Conservation (phyloP, 1,140 invertebrate species). For the Brachionus asplanchnoidis region DNA sequence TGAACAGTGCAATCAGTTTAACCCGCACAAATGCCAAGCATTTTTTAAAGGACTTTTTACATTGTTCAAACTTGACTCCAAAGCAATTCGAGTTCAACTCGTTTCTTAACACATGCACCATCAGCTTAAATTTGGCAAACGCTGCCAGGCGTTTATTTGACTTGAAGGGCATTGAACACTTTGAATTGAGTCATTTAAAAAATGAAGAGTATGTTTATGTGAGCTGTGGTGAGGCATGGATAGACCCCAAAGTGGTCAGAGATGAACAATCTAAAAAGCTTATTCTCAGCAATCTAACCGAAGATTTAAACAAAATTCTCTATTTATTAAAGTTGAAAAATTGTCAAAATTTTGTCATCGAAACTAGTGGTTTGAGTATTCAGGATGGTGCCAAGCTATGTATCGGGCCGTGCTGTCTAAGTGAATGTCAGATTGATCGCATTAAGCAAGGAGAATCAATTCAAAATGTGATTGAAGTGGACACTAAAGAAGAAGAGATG, state of each 20-base stretch:
- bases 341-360: conserved; percentile 20
- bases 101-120: conserved; percentile 55
- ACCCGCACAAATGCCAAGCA: neutral
- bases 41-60: neutral
- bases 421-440: neutral
- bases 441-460: conserved; percentile 32
- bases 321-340: conserved; percentile 38
- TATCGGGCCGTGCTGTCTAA: neutral
- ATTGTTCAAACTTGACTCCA: conserved; percentile 1
- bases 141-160: conserved; percentile 56
- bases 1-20: conserved; percentile 47
- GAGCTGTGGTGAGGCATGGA: conserved; percentile 55
- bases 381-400: neutral
- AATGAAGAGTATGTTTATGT: conserved; percentile 53
- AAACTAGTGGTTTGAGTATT: neutral
- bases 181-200: conserved; percentile 49
- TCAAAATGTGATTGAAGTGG: conserved; percentile 22
- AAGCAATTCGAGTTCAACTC: conserved; percentile 44
- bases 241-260: conserved; percentile 50
- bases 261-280: conserved; percentile 52
- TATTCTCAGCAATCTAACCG: conserved; percentile 50
- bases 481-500: neutral
- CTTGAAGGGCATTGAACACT: conserved; percentile 52
- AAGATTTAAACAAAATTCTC: conserved; percentile 49
- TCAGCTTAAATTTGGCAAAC: conserved; percentile 51